Conservation (phyloP, 2,888 invertebrate genomes). For the Argyra leucocephala region DNA sequence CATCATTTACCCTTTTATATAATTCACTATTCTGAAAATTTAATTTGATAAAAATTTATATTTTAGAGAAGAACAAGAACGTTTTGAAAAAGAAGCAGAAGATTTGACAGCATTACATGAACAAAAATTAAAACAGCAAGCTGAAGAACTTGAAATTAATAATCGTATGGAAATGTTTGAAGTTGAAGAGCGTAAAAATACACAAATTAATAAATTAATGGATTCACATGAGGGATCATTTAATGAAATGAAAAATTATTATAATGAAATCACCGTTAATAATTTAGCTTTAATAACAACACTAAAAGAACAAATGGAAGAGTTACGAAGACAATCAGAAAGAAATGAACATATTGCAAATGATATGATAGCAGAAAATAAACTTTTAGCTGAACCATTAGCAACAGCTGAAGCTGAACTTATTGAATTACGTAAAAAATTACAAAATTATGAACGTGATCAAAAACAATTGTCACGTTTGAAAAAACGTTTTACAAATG, state of each 20-base stretch:
- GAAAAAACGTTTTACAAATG: conserved; percentile 32
- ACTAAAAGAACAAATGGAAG: conserved; percentile 76
- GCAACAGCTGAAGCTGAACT: conserved; percentile 62
- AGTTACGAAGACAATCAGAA: conserved; percentile 67
- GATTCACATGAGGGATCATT: conserved; percentile 76
- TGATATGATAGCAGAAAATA: conserved; percentile 56
- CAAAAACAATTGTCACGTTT: conserved; percentile 57
- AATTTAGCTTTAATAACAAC: conserved; percentile 84
- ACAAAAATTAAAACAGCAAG: conserved; percentile 61
- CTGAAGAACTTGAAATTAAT: conserved; percentile 61
- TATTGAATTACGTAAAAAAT: conserved; percentile 61
- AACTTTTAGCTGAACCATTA: conserved; percentile 61
- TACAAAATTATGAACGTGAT: conserved; percentile 79
- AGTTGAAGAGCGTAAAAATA: conserved; percentile 84
- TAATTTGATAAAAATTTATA: not conserved
- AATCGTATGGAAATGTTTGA: conserved; percentile 77
- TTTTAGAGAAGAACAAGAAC: conserved; percentile 48
- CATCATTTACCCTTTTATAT: no score
- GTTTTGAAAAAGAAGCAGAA: conserved; percentile 57
- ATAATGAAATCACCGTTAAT: conserved; percentile 87
- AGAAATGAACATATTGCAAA: conserved; percentile 57
- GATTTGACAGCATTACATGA: conserved; percentile 49
- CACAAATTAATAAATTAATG: conserved; percentile 70
- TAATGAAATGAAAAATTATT: conserved; percentile 85
- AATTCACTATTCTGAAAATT: no score